A percentile compares a stretch with the other conserved stretches of the same genome.
These are phyloP conservation scores for Camponotus vicinus DNA, from an alignment of 1,140 invertebrate species.

Conservation along the genomic window DNA sequence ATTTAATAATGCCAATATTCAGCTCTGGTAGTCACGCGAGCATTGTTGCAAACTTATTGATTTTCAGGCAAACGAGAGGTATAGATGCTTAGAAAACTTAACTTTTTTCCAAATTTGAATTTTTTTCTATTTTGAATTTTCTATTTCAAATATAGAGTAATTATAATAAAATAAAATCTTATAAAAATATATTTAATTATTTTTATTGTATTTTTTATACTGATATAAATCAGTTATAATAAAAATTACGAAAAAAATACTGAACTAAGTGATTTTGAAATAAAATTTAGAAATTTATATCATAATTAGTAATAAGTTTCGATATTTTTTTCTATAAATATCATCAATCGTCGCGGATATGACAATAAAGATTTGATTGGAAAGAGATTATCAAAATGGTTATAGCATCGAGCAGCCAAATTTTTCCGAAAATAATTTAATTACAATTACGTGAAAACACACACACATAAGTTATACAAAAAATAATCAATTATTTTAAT, in stretches of 20 bases:
- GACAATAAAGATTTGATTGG: slow-evolving; percentile 9
- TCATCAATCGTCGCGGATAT: background rate
- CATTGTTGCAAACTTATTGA: too few relatives aligned
- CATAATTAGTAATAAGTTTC: background rate
- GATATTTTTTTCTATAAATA: slow-evolving; percentile 7
- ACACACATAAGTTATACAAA: background rate
- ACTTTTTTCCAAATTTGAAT: background rate
- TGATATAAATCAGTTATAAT: background rate
- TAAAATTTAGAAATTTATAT: background rate
- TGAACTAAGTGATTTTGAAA: background rate
- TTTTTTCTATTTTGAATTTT: background rate
- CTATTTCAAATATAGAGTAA: background rate
- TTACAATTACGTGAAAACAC: background rate
- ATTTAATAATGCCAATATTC: too few relatives aligned
- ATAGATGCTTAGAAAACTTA: too few relatives aligned
- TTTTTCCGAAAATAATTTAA: background rate
- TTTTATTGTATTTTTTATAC: background rate
- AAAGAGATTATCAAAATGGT: slow-evolving; percentile 8
- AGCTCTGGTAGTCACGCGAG: too few relatives aligned
- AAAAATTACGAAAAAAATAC: background rate
- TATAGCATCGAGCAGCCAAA: background rate
- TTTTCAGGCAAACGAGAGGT: too few relatives aligned
- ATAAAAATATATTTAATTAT: background rate
- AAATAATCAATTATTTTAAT: background rate
- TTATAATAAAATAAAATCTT: background rate